phyloP scores from a whole-genome alignment of 2,797 vertebrate species.

The Delichon dasypus region DNA sequence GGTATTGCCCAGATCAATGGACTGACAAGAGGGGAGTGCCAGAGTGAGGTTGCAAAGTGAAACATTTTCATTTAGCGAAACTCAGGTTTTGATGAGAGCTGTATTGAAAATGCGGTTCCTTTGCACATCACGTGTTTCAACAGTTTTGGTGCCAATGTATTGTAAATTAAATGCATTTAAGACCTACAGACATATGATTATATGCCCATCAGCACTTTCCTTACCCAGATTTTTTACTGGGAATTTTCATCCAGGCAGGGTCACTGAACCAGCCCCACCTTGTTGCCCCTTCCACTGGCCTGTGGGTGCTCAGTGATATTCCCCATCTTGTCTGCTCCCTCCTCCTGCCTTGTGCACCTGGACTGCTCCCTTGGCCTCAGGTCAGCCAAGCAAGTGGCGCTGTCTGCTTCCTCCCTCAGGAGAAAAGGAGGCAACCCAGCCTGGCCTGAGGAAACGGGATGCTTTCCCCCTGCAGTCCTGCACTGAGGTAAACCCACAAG shows the following conservation, averaged over 20 bases:
- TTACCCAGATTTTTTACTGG: neutral
- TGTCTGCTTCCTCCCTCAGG: neutral
- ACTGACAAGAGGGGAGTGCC: neutral
- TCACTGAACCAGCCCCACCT: neutral
- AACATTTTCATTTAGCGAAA: neutral
- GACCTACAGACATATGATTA: neutral
- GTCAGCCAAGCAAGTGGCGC: neutral
- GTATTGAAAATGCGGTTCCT: neutral
- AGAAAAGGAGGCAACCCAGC: neutral
- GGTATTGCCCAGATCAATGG: neutral
- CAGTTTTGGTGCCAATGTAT: neutral
- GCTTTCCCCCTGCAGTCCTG: neutral
- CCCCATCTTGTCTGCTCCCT: neutral
- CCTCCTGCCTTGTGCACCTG: neutral
- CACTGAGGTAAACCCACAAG: neutral
- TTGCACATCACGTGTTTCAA: fast-evolving
- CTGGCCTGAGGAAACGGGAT: neutral
- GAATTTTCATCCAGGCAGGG: neutral
- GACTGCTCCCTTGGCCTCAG: neutral
- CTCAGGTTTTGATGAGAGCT: neutral
- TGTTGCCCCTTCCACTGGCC: neutral
- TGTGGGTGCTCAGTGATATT: neutral
- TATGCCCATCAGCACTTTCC: neutral
- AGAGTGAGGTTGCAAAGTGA: neutral
- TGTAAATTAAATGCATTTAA: neutral